Percentiles rank a stretch among this genome's conserved stretches.
phyloP scores from a whole-genome alignment of 2,113 vertebrate species.

The Erythrolamprus reginae region DNA sequence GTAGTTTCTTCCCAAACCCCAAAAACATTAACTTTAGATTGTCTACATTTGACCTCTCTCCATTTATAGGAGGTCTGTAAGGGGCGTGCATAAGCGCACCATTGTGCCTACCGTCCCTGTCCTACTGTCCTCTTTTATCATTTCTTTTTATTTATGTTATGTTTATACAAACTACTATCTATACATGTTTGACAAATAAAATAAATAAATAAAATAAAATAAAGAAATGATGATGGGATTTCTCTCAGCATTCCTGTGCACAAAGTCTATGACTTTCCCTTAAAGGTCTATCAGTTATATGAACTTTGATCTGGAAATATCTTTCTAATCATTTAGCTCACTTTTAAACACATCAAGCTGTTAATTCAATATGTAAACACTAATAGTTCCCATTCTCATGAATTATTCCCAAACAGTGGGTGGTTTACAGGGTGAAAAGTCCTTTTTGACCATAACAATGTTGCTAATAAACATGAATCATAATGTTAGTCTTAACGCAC shows the following conservation, averaged over 20 bases:
- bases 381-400: neutral
- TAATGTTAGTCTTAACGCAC: neutral
- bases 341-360: neutral
- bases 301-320: neutral
- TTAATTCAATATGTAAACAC: neutral
- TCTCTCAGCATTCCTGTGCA: neutral
- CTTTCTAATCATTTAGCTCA: neutral
- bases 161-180: too few relatives aligned
- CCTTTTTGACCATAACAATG: neutral
- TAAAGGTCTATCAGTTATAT: neutral
- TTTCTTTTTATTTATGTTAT: too few relatives aligned
- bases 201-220: too few relatives aligned
- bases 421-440: neutral
- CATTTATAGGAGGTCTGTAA: too few relatives aligned
- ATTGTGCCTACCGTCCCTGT: too few relatives aligned
- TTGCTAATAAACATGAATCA: neutral
- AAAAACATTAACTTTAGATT: too few relatives aligned
- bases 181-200: too few relatives aligned
- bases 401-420: neutral
- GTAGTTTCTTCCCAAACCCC: too few relatives aligned
- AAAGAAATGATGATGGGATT: neutral
- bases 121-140: too few relatives aligned
- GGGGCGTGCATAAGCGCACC: too few relatives aligned
- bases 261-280: neutral
- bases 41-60: too few relatives aligned